Conservation (phyloP, 37 sponge, comb jelly and placozoan genomes). For the Aplysina aerophoba region DNA sequence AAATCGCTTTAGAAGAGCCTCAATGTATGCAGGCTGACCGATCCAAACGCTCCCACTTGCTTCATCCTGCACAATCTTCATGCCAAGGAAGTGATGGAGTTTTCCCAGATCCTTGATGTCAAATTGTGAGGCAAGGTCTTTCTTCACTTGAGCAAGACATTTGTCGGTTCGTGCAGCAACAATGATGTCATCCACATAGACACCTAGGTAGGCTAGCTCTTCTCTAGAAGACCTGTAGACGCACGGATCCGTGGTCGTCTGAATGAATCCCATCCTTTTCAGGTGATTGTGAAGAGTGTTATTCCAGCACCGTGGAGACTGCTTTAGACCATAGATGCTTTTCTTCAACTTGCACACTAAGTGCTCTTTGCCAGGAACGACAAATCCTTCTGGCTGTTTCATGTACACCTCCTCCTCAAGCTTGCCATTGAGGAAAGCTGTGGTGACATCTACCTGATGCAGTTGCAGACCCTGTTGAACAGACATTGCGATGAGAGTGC, state of each 20-base stretch:
- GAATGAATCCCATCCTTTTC: no score
- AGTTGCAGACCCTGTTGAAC: constrained; percentile 37
- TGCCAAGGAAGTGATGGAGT: constrained; percentile 57
- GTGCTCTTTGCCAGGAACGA: constrained; percentile 33
- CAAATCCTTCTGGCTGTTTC: constrained; percentile 58
- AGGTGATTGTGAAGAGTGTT: no score
- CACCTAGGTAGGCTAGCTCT: constrained; percentile 41
- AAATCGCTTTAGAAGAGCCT: constrained; percentile 47
- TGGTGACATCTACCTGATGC: constrained; percentile 64
- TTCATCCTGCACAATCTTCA: constrained; percentile 44
- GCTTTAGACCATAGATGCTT: neutral
- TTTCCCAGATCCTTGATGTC: constrained; percentile 61
- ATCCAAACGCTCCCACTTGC: constrained; percentile 55
- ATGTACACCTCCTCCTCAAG: constrained; percentile 64
- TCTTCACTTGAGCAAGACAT: constrained; percentile 48
- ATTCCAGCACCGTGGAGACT: no score
- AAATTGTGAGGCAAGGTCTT: constrained; percentile 35
- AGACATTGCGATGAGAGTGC: constrained; percentile 38
- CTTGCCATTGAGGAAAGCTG: constrained; percentile 53
- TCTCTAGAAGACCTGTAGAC: constrained; percentile 38
- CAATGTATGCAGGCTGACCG: constrained; percentile 60
- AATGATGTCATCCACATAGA: constrained; percentile 64
- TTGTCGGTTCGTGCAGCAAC: constrained; percentile 34
- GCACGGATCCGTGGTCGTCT: neutral
- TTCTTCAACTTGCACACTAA: constrained; percentile 49